Conservation (phyloP, 2,888 invertebrate species). For the Colletes collaris region DNA sequence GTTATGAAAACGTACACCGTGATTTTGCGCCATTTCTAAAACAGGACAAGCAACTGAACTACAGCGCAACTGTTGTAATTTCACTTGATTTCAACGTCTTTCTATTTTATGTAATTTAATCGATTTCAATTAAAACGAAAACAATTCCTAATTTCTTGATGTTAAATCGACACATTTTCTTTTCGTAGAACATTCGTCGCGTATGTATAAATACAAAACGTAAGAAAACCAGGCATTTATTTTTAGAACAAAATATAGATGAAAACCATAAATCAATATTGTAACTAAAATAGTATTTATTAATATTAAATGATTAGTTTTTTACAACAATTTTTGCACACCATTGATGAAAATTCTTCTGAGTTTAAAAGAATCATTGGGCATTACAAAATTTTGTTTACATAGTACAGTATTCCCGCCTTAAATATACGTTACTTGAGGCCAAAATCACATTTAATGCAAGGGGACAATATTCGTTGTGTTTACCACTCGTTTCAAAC, state of each 20-base stretch:
- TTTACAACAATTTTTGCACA: slow-evolving; percentile 3
- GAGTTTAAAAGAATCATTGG: neutral
- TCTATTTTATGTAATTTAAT: slow-evolving; percentile 7
- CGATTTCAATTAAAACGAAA: neutral
- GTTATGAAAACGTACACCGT: slow-evolving; percentile 39
- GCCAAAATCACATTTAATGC: no score
- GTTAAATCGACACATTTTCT: neutral
- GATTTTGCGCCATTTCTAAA: slow-evolving; percentile 65
- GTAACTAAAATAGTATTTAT: slow-evolving; percentile 38
- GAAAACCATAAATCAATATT: neutral
- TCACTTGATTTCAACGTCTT: slow-evolving; percentile 24
- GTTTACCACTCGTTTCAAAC: no score
- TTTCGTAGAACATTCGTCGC: neutral
- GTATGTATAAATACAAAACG: neutral
- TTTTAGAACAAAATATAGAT: neutral
- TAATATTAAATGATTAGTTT: slow-evolving; percentile 4
- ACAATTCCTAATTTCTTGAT: neutral
- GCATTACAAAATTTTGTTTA: neutral
- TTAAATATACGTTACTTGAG: no score
- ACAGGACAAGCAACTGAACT: slow-evolving; percentile 59
- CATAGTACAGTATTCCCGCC: no score
- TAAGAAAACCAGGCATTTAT: slow-evolving; percentile 22
- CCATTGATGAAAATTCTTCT: neutral
- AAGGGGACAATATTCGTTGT: no score
- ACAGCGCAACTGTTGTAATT: slow-evolving; percentile 64